Evolutionary conservation across 2,888 invertebrate genomes (phyloP).

Genomic region (Spisula subtruncata): DNA sequence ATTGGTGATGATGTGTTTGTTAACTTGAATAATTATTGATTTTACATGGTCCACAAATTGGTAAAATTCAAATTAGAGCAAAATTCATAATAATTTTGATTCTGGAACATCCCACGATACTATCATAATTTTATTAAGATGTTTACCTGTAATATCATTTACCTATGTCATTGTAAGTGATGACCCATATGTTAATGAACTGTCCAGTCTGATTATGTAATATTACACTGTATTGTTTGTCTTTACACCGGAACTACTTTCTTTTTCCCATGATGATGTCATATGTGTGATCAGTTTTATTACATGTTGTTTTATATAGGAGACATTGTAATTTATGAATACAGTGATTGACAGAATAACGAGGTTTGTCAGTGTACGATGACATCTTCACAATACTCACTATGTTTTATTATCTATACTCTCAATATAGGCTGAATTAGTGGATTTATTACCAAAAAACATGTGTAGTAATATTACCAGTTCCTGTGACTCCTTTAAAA

Average conservation of each 20-base stretch:
- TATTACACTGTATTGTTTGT: neutral
- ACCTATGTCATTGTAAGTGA: neutral
- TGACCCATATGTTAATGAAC: neutral
- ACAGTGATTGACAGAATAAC: constrained; percentile 17
- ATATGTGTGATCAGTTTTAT: neutral
- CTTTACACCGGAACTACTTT: constrained; percentile 5
- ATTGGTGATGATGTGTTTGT: no score
- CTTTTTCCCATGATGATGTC: constrained; percentile 19
- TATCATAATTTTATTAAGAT: no score
- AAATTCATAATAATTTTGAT: no score
- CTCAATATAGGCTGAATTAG: neutral
- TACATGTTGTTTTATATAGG: neutral
- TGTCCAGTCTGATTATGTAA: constrained; percentile 13
- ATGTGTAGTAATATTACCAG: neutral
- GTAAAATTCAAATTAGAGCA: no score
- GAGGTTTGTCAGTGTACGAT: constrained; percentile 21
- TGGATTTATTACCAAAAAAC: neutral
- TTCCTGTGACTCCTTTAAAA: neutral
- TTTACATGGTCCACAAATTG: no score
- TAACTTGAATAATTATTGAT: no score
- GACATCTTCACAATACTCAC: constrained; percentile 16
- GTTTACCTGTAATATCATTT: neutral
- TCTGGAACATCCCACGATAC: no score
- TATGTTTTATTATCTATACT: neutral
- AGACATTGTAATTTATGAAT: neutral